Evolutionary conservation across 2,888 invertebrate species (phyloP).

Genomic region (Ypsolopha sequella): DNA sequence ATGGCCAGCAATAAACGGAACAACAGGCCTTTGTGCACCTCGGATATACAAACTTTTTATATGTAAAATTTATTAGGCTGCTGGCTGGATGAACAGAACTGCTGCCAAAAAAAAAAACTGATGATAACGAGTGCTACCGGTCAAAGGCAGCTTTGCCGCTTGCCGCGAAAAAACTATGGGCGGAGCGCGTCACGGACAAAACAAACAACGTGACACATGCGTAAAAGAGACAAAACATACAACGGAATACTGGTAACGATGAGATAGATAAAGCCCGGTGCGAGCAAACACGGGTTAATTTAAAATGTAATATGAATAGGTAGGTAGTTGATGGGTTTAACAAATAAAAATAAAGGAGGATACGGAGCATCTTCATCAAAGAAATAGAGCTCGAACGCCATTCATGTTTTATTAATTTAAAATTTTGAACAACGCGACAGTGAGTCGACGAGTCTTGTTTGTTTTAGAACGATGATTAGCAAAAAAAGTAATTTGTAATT

Average conservation of each 20-base stretch:
- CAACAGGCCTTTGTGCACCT: constrained; percentile 28
- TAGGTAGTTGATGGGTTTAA: constrained; percentile 29
- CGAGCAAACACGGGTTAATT: constrained; percentile 43
- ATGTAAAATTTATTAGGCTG: constrained; percentile 47
- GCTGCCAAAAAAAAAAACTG: constrained; percentile 45
- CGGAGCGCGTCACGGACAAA: constrained; percentile 67
- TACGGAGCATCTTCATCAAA: constrained; percentile 27
- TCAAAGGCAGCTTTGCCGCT: constrained; percentile 32
- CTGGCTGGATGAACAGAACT: constrained; percentile 26
- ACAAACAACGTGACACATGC: constrained; percentile 52
- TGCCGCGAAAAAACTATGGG: constrained; percentile 32
- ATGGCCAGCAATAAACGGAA: constrained; percentile 35
- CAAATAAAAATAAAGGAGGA: constrained; percentile 66
- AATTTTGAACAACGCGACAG: constrained; percentile 29
- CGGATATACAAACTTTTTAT: constrained; percentile 53
- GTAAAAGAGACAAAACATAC: constrained; percentile 31
- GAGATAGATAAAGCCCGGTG: constrained; percentile 44
- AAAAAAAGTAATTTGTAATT: constrained; percentile 46
- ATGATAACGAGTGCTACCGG: constrained; percentile 66
- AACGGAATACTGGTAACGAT: constrained; percentile 13
- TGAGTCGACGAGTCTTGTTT: constrained; percentile 47
- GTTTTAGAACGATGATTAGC: constrained; percentile 30
- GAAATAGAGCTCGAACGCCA: constrained; percentile 1
- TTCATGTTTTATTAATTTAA: constrained; percentile 2
- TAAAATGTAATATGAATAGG: constrained; percentile 61